These are phyloP conservation scores for Pseudomyrmex cubaensis DNA, from an alignment of 1,140 invertebrate genomes.

Conservation along the genomic window DNA sequence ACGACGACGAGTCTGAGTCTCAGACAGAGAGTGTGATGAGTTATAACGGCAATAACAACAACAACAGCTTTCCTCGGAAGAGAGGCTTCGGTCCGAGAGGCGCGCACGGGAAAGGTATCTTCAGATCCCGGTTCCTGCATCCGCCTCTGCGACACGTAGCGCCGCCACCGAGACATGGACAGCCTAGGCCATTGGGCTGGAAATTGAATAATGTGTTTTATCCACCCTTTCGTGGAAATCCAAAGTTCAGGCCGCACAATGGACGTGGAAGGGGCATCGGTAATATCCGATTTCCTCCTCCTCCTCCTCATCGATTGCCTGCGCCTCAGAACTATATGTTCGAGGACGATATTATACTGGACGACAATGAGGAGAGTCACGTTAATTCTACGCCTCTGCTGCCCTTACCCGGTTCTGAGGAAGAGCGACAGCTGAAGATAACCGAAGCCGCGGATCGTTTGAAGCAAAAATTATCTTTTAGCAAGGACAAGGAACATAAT, in stretches of 20 bases:
- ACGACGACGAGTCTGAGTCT: neutral
- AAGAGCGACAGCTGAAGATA: conserved; percentile 81
- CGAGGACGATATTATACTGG: neutral
- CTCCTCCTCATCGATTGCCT: conserved; percentile 38
- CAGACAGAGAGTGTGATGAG: conserved; percentile 74
- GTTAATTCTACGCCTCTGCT: conserved; percentile 7
- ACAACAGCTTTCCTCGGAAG: conserved; percentile 70
- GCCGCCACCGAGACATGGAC: conserved; percentile 18
- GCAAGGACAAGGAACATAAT: conserved; percentile 72
- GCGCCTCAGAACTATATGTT: neutral
- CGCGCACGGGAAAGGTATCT: conserved; percentile 57
- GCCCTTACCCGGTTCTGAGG: conserved; percentile 80
- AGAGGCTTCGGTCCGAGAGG: conserved; percentile 73
- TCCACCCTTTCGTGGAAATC: conserved; percentile 37
- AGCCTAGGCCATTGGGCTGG: conserved; percentile 38
- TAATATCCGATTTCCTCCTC: conserved; percentile 38
- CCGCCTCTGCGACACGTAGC: conserved; percentile 55
- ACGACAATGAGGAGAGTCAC: conserved; percentile 4
- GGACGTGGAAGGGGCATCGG: conserved; percentile 24
- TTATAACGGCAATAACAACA: conserved; percentile 8
- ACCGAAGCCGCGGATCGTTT: conserved; percentile 80
- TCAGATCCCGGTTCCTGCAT: conserved; percentile 54
- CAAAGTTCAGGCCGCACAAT: conserved; percentile 20
- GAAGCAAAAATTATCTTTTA: conserved; percentile 78
- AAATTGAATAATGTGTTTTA: conserved; percentile 51